Conservation (phyloP, 2,888 invertebrate genomes). For the Dasysyrphus albostriatus region DNA sequence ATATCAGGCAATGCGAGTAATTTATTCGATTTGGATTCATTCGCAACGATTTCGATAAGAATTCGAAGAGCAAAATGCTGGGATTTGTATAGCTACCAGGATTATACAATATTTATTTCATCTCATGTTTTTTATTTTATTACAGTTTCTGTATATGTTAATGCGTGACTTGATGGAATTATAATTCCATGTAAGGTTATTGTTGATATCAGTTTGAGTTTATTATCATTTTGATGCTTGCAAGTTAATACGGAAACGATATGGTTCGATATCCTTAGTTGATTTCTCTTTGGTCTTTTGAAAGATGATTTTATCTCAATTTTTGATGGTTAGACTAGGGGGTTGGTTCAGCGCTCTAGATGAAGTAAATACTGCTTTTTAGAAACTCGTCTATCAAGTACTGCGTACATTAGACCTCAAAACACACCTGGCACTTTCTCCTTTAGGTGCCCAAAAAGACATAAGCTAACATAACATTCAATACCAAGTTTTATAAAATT, state of each 20-base stretch:
- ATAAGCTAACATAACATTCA: no score
- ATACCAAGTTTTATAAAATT: no score
- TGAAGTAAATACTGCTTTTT: no score
- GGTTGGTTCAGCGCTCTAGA: no score
- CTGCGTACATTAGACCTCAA: no score
- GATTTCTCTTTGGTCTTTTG: conserved; percentile 4
- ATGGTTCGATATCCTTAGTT: neutral
- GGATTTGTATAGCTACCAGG: neutral
- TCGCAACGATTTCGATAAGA: conserved; percentile 16
- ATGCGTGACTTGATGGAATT: conserved; percentile 26
- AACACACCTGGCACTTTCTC: no score
- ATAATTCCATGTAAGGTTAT: conserved; percentile 1
- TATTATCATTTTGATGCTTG: conserved; percentile 14
- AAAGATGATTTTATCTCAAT: neutral
- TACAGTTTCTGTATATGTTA: neutral
- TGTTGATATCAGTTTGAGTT: conserved; percentile 6
- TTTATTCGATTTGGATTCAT: conserved; percentile 53
- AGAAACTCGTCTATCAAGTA: no score
- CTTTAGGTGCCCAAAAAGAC: no score
- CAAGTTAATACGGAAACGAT: neutral
- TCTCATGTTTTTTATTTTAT: conserved; percentile 2
- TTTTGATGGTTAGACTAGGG: no score
- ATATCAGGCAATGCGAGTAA: conserved; percentile 51
- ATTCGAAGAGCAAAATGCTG: neutral
- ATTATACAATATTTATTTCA: neutral